Evolutionary conservation across 2,113 vertebrate species (phyloP).

Genomic region (Dendrocopos noguchii): DNA sequence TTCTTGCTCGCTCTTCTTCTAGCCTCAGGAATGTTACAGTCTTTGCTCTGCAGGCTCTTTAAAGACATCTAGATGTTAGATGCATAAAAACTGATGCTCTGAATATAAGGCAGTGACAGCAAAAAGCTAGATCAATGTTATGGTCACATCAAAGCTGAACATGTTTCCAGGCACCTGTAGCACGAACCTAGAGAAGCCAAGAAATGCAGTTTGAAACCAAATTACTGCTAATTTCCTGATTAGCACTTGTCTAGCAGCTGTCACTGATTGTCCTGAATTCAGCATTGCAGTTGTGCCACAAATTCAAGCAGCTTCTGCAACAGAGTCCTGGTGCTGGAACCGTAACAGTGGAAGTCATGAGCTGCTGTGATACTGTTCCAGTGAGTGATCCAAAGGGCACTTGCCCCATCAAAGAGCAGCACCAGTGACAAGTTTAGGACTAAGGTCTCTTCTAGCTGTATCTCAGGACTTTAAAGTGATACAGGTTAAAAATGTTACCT

Average conservation of each 20-base stretch:
- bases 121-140: neutral
- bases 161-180: neutral
- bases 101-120: neutral
- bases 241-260: neutral
- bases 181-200: fast-evolving
- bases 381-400: neutral
- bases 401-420: neutral
- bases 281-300: neutral
- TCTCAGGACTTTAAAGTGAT: neutral
- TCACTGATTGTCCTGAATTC: neutral
- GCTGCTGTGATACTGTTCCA: fast-evolving
- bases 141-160: fast-evolving
- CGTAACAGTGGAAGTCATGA: fast-evolving
- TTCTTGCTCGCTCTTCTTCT: neutral
- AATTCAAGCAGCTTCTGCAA: neutral
- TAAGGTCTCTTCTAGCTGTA: neutral
- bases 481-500: neutral
- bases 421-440: neutral
- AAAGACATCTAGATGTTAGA: neutral
- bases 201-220: neutral
- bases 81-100: neutral
- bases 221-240: neutral
- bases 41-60: neutral
- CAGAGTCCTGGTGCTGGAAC: fast-evolving
- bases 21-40: neutral